A percentile compares a stretch with the other conserved stretches of the same genome.
These are phyloP conservation scores for Allygus modestus DNA, from an alignment of 2,888 invertebrate species.

Conservation along the genomic window DNA sequence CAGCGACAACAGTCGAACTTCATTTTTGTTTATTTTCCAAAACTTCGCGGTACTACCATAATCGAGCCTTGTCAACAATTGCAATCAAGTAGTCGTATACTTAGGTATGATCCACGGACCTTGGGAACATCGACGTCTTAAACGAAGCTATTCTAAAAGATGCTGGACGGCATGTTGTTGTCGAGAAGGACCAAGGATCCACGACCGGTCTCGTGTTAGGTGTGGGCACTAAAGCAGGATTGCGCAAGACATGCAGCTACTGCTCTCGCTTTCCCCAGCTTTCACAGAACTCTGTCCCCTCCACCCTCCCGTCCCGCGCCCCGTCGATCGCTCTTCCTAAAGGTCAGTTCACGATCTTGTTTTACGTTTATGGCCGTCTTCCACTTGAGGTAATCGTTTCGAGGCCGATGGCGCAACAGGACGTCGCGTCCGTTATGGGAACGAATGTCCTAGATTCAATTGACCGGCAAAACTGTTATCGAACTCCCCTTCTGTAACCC, in stretches of 20 bases:
- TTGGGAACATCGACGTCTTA: no score
- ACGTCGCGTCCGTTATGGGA: not conserved
- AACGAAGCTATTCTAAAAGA: no score
- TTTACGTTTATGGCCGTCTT: conserved; percentile 25
- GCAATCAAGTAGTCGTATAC: no score
- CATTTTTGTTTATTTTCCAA: no score
- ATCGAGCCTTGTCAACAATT: no score
- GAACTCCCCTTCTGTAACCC: not conserved
- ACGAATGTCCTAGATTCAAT: not conserved
- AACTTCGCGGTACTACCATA: no score
- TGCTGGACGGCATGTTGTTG: not conserved
- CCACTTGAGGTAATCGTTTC: conserved; percentile 11
- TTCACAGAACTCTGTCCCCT: not conserved
- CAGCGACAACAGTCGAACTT: no score
- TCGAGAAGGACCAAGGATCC: not conserved
- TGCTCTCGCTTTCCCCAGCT: conserved; percentile 21
- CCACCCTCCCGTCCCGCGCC: not conserved
- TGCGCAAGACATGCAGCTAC: conserved; percentile 24
- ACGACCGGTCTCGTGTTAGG: not conserved
- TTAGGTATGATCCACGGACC: no score
- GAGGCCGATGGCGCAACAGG: conserved; percentile 6
- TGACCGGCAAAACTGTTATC: not conserved
- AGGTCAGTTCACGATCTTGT: conserved; percentile 41
- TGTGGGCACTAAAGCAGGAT: not conserved
- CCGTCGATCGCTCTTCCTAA: conserved; percentile 15